phyloP scores from a whole-genome alignment of 2,113 vertebrate species.

The Odocoileus hemionus region DNA sequence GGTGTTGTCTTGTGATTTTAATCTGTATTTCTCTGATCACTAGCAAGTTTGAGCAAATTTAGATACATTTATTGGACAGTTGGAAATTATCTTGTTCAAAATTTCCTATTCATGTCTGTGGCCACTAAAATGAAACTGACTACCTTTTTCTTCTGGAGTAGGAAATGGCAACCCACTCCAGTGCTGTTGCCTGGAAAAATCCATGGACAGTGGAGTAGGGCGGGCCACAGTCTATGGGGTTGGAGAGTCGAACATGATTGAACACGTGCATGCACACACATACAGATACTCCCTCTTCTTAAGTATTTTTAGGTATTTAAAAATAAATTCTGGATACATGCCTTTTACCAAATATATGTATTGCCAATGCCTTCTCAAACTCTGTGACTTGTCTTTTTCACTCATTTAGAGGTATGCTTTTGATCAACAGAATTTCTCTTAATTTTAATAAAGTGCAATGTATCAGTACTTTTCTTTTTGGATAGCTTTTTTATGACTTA shows the following conservation, averaged over 20 bases:
- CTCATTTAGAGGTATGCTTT: background rate
- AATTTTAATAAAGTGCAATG: background rate
- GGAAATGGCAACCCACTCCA: background rate
- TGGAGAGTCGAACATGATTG: background rate
- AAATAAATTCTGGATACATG: background rate
- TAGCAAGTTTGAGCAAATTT: background rate
- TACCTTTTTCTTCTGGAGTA: background rate
- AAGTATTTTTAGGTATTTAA: background rate
- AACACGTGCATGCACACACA: rapidly evolving
- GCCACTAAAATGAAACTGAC: background rate
- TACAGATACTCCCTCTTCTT: background rate
- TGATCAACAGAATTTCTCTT: background rate
- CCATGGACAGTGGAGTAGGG: background rate
- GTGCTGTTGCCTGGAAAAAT: background rate
- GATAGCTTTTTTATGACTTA: background rate
- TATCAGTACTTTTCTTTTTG: background rate
- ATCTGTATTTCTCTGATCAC: background rate
- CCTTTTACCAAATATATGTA: background rate
- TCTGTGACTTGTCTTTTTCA: background rate
- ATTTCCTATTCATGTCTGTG: background rate
- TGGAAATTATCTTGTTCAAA: background rate
- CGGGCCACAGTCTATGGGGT: background rate
- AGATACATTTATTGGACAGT: background rate
- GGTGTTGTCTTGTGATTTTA: background rate
- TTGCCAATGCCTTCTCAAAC: background rate